Evolutionary conservation across 1,140 invertebrate genomes (phyloP).

Genomic region (Drosophila lacteicornis): DNA sequence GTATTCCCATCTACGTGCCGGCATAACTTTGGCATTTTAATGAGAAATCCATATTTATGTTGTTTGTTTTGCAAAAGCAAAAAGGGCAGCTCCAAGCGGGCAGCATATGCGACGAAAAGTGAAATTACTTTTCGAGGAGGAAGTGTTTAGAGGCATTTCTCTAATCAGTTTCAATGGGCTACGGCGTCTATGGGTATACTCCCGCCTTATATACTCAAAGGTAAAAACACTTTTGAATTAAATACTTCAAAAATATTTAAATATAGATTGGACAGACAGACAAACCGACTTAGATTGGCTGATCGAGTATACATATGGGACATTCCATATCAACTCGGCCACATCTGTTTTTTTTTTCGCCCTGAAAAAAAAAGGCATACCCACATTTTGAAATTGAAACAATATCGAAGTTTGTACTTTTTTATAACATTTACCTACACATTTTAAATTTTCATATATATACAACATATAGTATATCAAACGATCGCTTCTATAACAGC

Average conservation of each 20-base stretch:
- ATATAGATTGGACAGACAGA: neutral
- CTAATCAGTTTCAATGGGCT: constrained; percentile 76
- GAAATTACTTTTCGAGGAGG: constrained; percentile 65
- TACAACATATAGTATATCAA: too few relatives aligned
- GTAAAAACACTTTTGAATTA: neutral
- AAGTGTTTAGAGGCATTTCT: constrained; percentile 55
- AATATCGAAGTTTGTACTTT: too few relatives aligned
- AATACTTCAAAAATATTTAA: neutral
- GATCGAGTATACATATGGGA: too few relatives aligned
- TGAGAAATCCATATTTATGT: constrained; percentile 84
- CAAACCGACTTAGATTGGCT: neutral
- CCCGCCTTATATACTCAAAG: constrained; percentile 17
- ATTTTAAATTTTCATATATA: too few relatives aligned
- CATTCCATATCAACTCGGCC: too few relatives aligned
- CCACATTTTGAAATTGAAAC: too few relatives aligned
- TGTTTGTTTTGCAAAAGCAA: constrained; percentile 74
- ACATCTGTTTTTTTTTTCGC: too few relatives aligned
- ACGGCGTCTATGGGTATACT: constrained; percentile 40
- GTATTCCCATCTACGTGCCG: constrained; percentile 45
- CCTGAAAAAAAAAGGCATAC: too few relatives aligned
- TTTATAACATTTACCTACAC: too few relatives aligned
- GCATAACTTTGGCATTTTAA: constrained; percentile 80
- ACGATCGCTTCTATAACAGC: too few relatives aligned
- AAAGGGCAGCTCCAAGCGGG: constrained; percentile 20
- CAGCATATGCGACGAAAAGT: constrained; percentile 79